These are phyloP conservation scores for Entomyzon cyanotis DNA, from an alignment of 2,113 vertebrate genomes.

Conservation along the genomic window DNA sequence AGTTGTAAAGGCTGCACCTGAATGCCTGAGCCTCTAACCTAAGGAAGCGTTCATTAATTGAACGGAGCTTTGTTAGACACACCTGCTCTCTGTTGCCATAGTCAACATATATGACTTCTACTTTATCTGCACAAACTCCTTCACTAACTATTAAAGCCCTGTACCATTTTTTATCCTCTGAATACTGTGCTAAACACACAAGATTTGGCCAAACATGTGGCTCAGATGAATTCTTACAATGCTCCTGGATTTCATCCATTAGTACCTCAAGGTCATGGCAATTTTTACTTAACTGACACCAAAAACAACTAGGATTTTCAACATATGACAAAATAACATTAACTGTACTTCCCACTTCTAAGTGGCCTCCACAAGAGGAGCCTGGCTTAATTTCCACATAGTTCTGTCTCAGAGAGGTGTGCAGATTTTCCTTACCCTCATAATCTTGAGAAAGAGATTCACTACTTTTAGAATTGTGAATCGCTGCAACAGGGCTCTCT, in stretches of 20 bases:
- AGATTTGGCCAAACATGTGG: constrained; percentile 65
- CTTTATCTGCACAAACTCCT: constrained; percentile 49
- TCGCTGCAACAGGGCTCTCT: neutral
- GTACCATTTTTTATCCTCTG: constrained; percentile 83
- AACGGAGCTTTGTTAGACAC: constrained; percentile 75
- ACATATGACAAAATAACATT: constrained; percentile 82
- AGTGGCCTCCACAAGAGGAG: neutral
- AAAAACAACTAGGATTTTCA: constrained; percentile 87
- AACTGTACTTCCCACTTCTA: constrained; percentile 86
- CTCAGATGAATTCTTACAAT: constrained; percentile 72
- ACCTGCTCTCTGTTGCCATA: constrained; percentile 84
- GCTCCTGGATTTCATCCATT: constrained; percentile 85
- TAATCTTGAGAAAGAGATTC: neutral
- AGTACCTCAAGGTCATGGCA: constrained; percentile 70
- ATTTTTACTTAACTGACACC: constrained; percentile 86
- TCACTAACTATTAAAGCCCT: constrained; percentile 82
- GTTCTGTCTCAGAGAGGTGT: neutral
- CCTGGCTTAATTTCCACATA: constrained; percentile 23
- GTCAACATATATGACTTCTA: constrained; percentile 87
- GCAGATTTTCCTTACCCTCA: neutral
- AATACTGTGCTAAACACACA: constrained; percentile 84
- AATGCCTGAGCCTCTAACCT: constrained; percentile 85
- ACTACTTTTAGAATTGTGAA: neutral
- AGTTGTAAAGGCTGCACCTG: constrained; percentile 90
- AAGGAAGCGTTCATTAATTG: constrained; percentile 77